These are phyloP conservation scores for Morone saxatilis DNA, from an alignment of 2,113 vertebrate species.

Conservation along the genomic window DNA sequence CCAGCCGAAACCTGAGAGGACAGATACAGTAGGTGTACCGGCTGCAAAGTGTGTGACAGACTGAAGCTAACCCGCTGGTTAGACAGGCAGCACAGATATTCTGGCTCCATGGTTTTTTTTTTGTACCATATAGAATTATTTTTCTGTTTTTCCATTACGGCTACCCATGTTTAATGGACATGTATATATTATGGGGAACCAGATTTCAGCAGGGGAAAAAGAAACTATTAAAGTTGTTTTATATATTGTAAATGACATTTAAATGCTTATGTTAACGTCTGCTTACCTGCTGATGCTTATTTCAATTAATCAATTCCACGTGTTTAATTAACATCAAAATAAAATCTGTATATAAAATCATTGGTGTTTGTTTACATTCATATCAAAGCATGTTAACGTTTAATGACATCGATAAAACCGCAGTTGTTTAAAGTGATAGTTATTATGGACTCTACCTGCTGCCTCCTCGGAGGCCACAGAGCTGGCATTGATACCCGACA, in stretches of 20 bases:
- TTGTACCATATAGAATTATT: background rate
- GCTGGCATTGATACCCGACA: constrained; percentile 99
- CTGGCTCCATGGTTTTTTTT: constrained; percentile 5
- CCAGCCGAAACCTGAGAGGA: constrained; percentile 37
- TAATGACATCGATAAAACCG: background rate
- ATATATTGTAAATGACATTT: background rate
- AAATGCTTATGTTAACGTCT: background rate
- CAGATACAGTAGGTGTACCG: constrained; percentile 44
- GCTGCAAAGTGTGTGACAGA: constrained; percentile 21
- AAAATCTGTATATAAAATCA: background rate
- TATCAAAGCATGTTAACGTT: background rate
- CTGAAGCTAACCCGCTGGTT: background rate
- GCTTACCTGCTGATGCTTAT: background rate
- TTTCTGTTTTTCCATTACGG: background rate
- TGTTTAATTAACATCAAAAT: background rate
- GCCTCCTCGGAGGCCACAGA: constrained; percentile 91
- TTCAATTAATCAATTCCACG: background rate
- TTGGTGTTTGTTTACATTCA: background rate
- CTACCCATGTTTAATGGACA: background rate
- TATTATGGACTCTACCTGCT: constrained; percentile 87
- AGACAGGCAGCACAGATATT: background rate
- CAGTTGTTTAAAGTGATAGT: background rate
- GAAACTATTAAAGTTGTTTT: background rate
- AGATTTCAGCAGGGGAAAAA: background rate
- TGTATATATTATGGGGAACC: background rate